Percentiles rank a stretch among this genome's conserved stretches.
phyloP scores from a whole-genome alignment of 2,797 vertebrate species.

The Anguilla pacifica region DNA sequence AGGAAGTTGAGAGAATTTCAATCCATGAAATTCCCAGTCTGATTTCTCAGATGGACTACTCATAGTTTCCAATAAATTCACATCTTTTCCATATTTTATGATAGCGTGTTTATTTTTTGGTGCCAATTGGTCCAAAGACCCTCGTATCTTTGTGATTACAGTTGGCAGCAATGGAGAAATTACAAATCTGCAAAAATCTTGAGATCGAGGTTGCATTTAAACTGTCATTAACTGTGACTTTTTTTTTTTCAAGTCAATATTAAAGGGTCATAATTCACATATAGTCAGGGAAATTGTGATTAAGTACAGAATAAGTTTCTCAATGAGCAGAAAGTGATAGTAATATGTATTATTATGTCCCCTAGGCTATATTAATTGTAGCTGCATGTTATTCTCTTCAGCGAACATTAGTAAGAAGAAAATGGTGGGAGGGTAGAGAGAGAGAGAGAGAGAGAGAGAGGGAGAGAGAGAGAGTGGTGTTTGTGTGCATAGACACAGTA shows the following conservation, averaged over 20 bases:
- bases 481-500: conserved; percentile 23
- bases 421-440: not conserved
- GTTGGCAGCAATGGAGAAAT: conserved; percentile 29
- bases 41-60: conserved; percentile 21
- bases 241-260: conserved; percentile 29
- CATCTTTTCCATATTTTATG: conserved; percentile 51
- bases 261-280: conserved; percentile 5
- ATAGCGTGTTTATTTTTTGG: conserved; percentile 43
- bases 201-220: conserved; percentile 36
- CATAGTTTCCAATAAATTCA: conserved; percentile 25
- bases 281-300: conserved; percentile 36
- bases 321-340: conserved; percentile 25
- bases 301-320: conserved; percentile 38
- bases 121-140: conserved; percentile 53
- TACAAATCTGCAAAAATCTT: conserved; percentile 14
- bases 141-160: conserved; percentile 46
- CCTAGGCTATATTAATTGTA: conserved; percentile 37
- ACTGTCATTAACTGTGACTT: conserved; percentile 38
- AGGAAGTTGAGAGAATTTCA: conserved; percentile 42
- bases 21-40: conserved; percentile 42
- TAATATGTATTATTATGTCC: conserved; percentile 31
- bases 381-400: conserved; percentile 26
- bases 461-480: not conserved
- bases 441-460: not conserved
- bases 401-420: conserved; percentile 5